Percentiles rank a stretch among this genome's conserved stretches.
Evolutionary conservation across 2,797 vertebrate genomes (phyloP).

Genomic region (Danionella dracula): DNA sequence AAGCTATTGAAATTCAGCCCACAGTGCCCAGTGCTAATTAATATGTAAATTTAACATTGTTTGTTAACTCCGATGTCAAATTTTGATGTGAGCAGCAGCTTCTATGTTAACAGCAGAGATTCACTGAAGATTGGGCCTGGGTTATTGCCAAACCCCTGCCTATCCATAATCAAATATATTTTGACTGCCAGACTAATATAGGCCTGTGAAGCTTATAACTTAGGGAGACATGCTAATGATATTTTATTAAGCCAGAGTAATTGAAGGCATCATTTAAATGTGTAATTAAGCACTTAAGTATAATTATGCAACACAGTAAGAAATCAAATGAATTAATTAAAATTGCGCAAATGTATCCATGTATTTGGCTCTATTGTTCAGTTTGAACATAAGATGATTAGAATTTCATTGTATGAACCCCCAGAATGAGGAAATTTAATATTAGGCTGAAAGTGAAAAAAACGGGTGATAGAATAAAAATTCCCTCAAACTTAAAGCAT

Average conservation of each 20-base stretch:
- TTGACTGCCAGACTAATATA: slow-evolving; percentile 70
- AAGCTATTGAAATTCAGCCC: slow-evolving; percentile 68
- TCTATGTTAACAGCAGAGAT: slow-evolving; percentile 79
- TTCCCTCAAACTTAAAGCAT: neutral
- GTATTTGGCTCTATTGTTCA: slow-evolving; percentile 83
- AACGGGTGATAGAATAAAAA: slow-evolving; percentile 8
- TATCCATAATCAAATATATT: slow-evolving; percentile 72
- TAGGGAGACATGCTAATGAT: slow-evolving; percentile 81
- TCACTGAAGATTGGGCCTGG: slow-evolving; percentile 66
- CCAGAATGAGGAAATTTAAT: slow-evolving; percentile 53
- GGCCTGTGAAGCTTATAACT: slow-evolving; percentile 79
- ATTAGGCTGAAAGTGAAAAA: neutral
- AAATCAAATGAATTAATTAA: slow-evolving; percentile 87
- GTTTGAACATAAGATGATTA: slow-evolving; percentile 72
- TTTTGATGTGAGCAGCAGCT: slow-evolving; percentile 70
- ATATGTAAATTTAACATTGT: slow-evolving; percentile 78
- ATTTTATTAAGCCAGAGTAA: slow-evolving; percentile 89
- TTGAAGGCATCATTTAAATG: slow-evolving; percentile 94
- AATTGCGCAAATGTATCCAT: slow-evolving; percentile 84
- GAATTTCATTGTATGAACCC: slow-evolving; percentile 72
- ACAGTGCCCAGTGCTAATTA: slow-evolving; percentile 69
- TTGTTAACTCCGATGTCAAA: slow-evolving; percentile 73
- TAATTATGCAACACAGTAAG: slow-evolving; percentile 87
- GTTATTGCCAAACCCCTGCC: slow-evolving; percentile 62
- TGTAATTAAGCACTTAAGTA: slow-evolving; percentile 94